Base-by-base conservation (phyloP, 2,113 vertebrate genomes). In the Caretta caretta region DNA sequence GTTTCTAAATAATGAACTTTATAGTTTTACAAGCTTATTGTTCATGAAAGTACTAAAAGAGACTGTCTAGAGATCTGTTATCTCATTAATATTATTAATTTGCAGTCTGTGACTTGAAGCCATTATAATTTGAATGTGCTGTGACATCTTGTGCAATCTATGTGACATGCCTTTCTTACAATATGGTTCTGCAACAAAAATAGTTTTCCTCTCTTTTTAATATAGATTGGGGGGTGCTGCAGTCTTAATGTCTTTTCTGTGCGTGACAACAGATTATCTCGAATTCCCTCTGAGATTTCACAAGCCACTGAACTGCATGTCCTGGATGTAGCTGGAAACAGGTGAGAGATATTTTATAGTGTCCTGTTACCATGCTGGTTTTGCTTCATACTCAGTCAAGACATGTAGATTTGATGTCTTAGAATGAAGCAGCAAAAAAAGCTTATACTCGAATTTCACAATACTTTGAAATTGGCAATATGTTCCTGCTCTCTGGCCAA, bases 271-370 rank as follows among this genome's bases (percentile, higher is more conserved):
- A 98, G 98, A 90, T 98, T 99, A 75, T 98, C 97, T 27, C 98
- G 98, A 96, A 99, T 99, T 95, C 99, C 99, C 2, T 87, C 99
- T 11, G 99, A 99, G 97, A 98, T 99, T 97, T 99, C 99, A 0
- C 99, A 99, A 95, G 99, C 99, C 25, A 97, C 98, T 51, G 99
- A 99, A 51, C 99, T 99, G 93, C 99, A 99, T 5, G 99, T 99
- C 88, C 97, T 99, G 2, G 99, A 99, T 50, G 98, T 99, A 89
- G 99, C 99, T 93, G 99, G 99, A 96, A 99, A 99, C 97, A 99
- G 99, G 99, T 99, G 97, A 92, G 96, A 65, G 82, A 75, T 31
- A 2, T 78, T 86, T 75, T 93, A 16, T 65, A 1, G 31, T 91
- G 69, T 87, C 48, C 16, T 1, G 2, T 83, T 88, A 8, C 84